These are phyloP conservation scores for Syngnathus typhle DNA, from an alignment of 2,113 vertebrate species.

Conservation along the genomic window DNA sequence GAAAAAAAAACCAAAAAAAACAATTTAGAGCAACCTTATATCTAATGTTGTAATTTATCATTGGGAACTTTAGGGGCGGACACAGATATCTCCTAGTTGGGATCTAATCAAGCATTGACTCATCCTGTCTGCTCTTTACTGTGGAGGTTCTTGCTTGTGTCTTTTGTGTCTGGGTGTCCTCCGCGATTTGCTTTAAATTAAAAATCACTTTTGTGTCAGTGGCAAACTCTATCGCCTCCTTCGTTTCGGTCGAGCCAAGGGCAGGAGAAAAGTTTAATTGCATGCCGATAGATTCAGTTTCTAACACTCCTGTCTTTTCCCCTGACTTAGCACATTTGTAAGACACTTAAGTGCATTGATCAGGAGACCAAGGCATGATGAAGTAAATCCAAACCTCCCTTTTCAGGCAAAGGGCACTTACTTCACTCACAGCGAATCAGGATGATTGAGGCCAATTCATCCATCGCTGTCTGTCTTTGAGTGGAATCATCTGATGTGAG, in stretches of 20 bases:
- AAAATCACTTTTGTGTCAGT: constrained; percentile 20
- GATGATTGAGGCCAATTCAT: constrained; percentile 33
- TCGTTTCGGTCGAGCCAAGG: constrained; percentile 11
- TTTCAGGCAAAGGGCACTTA: constrained; percentile 22
- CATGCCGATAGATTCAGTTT: constrained; percentile 36
- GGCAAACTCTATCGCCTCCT: constrained; percentile 12
- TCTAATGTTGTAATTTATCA: constrained; percentile 46
- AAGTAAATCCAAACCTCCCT: constrained; percentile 46
- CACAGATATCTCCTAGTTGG: constrained; percentile 26
- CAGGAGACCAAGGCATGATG: constrained; percentile 41
- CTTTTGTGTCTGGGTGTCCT: constrained; percentile 5
- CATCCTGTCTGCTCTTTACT: constrained; percentile 29
- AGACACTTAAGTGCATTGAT: constrained; percentile 64
- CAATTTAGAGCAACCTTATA: constrained; percentile 42
- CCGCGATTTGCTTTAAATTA: constrained; percentile 15
- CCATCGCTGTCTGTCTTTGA: constrained; percentile 21
- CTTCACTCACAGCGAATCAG: constrained; percentile 23
- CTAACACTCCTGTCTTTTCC: constrained; percentile 26
- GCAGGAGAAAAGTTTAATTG: constrained; percentile 29
- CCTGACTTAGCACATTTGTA: constrained; percentile 43
- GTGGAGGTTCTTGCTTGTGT: constrained; percentile 30
- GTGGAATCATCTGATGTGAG: constrained; percentile 19
- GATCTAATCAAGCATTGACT: constrained; percentile 49
- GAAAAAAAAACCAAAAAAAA: constrained; percentile 23
- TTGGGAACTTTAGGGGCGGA: constrained; percentile 26